Conservation (phyloP, 2,113 vertebrate species). For the Ageneiosus marmoratus region DNA sequence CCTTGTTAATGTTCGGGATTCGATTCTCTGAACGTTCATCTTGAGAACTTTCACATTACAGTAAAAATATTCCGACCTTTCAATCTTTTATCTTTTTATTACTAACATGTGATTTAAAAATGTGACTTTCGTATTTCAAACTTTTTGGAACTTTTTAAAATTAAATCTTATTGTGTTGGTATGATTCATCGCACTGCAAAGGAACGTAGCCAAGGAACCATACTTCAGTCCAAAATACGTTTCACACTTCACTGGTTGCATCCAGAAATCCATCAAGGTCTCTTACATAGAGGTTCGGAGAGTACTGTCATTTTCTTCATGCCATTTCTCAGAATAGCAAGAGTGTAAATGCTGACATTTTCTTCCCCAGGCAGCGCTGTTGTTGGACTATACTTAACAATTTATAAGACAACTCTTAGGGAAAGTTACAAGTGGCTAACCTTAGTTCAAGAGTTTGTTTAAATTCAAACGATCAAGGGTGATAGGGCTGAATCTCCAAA, state of each 20-base stretch:
- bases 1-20: neutral
- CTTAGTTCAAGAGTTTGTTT: neutral
- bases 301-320: neutral
- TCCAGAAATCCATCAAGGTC: constrained; percentile 29
- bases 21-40: neutral
- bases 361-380: neutral
- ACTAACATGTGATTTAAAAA: neutral
- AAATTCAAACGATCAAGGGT: neutral
- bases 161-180: neutral
- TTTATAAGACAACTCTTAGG: constrained; percentile 1
- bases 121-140: neutral
- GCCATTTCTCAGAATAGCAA: neutral
- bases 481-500: neutral
- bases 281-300: neutral
- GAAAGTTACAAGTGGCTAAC: neutral
- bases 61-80: neutral
- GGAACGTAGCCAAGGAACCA: neutral
- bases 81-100: neutral
- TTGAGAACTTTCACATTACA: neutral
- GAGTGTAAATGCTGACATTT: neutral
- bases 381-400: neutral
- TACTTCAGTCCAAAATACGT: constrained; percentile 14
- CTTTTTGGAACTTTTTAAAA: neutral
- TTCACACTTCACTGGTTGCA: constrained; percentile 10
- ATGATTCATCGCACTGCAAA: constrained; percentile 6